Evolutionary conservation across 2,797 vertebrate genomes (phyloP), one percentile per base, ranked within the genome.

Genomic region (Cossypha polioptera): DNA sequence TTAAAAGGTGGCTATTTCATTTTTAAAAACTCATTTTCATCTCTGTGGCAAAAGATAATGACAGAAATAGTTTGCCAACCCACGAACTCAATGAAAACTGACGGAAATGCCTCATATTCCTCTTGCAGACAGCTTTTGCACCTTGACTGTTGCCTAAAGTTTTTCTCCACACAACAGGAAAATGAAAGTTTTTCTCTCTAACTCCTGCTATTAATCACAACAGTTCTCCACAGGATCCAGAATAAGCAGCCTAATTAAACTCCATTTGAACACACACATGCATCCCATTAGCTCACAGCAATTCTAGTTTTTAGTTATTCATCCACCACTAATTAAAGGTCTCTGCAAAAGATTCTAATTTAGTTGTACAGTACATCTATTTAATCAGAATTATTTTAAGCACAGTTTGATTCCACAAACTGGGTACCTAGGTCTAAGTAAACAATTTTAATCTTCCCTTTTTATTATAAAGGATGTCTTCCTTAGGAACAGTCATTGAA

Each of bases 321-420:
- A 84, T 59, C 59, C 55, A 66, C 43, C 74, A 62, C 73, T 84
- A 90, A 88, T 81, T 92, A 81, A 83, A 91, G 84, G 51, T 67
- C 81, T 76, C 86, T 51, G 48, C 25, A 35, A 53, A 82, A 85
- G 40, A 35, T 45, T 75, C 62, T 88, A 88, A 86, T 92, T 65
- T 63, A 93, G 67, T 67, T 77, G 54, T 61, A 43, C 20, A 43
- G 66, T 61, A 88, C 47, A 40, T 81, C 53, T 74, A 85, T 62
- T 91, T 89, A 81, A 91, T 38, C 5, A 2, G 55, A 73, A 82
- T 68, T 89, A 91, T 82, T 95, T 92, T 78, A 90, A 92, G 57
- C 76, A 92, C 50, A 71, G 74, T 72, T 81, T 53, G 83, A 93
- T 59, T 81, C 58, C 3, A 4, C 42, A 88, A 90, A 88, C 14